Conservation (phyloP, 2,797 vertebrate genomes). For the Schizothorax lantsangensis region DNA sequence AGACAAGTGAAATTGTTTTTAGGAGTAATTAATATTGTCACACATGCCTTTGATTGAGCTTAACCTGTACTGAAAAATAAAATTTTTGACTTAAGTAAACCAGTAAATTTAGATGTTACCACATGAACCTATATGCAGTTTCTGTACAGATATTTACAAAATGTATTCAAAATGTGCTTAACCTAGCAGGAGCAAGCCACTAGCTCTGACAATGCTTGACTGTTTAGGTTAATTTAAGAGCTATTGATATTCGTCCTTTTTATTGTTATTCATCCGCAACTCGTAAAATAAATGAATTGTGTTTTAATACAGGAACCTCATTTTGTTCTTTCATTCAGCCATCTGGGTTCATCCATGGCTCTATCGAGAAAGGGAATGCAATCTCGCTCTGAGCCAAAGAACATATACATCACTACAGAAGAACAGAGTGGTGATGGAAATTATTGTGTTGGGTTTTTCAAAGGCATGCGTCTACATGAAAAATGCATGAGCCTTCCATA, state of each 20-base stretch:
- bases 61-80: not conserved
- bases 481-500: constrained; percentile 76
- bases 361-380: constrained; percentile 27
- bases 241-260: constrained; percentile 6
- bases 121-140: not conserved
- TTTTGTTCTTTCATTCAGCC: constrained; percentile 27
- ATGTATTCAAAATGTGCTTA: not conserved
- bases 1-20: not conserved
- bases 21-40: not conserved
- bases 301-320: constrained; percentile 44
- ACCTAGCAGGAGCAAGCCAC: not conserved
- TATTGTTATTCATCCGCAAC: not conserved
- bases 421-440: constrained; percentile 55
- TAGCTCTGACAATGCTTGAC: not conserved
- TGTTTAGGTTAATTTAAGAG: not conserved
- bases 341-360: constrained; percentile 20
- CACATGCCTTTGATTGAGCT: not conserved
- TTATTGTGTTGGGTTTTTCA: constrained; percentile 50
- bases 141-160: not conserved
- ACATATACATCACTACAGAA: constrained; percentile 52
- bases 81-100: not conserved
- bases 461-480: constrained; percentile 74
- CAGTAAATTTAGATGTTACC: not conserved
- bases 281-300: constrained; percentile 21
- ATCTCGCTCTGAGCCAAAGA: constrained; percentile 42